Percentiles rank a stretch among this genome's conserved stretches.
phyloP scores from a whole-genome alignment of 1,140 invertebrate species.

The Lasaia peninsularis region DNA sequence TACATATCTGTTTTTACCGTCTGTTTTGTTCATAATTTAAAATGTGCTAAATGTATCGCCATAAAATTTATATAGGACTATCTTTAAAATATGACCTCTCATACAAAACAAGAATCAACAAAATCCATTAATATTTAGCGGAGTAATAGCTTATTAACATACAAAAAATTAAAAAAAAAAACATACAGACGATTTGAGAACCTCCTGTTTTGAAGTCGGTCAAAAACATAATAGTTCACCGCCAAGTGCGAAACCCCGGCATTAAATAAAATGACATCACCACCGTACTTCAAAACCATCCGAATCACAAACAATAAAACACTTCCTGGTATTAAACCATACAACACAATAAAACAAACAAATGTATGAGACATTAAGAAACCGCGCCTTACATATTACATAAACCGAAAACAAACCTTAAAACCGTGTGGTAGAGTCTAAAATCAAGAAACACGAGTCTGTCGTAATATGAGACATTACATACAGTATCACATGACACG shows the following conservation, averaged over 20 bases:
- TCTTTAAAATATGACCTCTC: no score
- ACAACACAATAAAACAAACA: constrained; percentile 16
- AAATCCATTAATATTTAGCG: no score
- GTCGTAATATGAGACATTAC: constrained; percentile 44
- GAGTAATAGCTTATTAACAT: no score
- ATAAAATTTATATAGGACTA: no score
- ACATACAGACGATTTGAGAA: no score
- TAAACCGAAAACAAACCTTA: not conserved
- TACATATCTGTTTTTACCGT: no score
- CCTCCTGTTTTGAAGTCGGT: no score
- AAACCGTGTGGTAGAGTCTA: constrained; percentile 24
- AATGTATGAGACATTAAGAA: constrained; percentile 13
- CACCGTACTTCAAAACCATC: not conserved
- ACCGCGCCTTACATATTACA: not conserved
- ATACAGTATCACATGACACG: constrained; percentile 43
- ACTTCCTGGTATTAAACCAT: constrained; percentile 12
- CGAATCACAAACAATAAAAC: constrained; percentile 14
- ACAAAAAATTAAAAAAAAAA: no score
- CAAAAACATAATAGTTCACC: no score
- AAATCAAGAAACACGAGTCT: constrained; percentile 22
- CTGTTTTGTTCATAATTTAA: no score
- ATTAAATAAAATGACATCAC: not conserved
- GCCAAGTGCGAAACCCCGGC: not conserved
- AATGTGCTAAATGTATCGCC: no score
- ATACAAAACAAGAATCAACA: no score